A percentile compares a stretch with the other conserved stretches of the same genome.
phyloP scores from a whole-genome alignment of 2,113 vertebrate species.

The Microtus ochrogaster region DNA sequence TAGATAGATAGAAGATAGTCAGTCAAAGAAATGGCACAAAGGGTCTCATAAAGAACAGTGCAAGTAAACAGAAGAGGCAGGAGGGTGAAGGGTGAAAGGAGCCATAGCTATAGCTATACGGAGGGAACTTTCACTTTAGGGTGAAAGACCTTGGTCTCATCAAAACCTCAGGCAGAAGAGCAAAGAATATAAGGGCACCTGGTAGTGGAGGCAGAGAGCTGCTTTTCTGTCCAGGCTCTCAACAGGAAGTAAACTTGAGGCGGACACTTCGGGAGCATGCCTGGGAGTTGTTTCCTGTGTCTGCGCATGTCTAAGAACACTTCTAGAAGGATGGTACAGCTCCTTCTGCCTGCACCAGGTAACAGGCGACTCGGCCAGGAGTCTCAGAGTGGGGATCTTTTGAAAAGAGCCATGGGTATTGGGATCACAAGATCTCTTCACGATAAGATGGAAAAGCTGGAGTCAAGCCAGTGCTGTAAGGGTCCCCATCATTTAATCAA shows the following conservation, averaged over 20 bases:
- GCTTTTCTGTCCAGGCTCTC: neutral
- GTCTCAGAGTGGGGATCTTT: neutral
- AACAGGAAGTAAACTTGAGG: neutral
- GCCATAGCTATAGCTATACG: too few relatives aligned
- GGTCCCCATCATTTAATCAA: too few relatives aligned
- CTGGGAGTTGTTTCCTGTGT: neutral
- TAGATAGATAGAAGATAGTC: neutral
- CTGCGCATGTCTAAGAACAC: neutral
- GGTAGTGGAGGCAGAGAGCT: neutral
- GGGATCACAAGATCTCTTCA: neutral
- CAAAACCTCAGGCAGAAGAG: neutral
- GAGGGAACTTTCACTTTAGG: too few relatives aligned
- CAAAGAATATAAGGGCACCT: too few relatives aligned
- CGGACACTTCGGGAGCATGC: neutral
- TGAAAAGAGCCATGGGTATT: neutral
- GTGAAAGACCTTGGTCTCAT: neutral
- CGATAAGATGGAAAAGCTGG: neutral
- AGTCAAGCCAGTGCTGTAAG: neutral
- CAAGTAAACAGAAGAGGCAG: neutral
- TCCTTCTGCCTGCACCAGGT: neutral
- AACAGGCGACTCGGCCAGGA: neutral
- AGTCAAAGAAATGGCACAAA: too few relatives aligned
- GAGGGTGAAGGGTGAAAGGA: rapidly evolving
- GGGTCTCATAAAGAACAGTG: neutral
- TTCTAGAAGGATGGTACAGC: neutral